phyloP scores from a whole-genome alignment of 2,113 vertebrate species.

The Megaleporinus macrocephalus region DNA sequence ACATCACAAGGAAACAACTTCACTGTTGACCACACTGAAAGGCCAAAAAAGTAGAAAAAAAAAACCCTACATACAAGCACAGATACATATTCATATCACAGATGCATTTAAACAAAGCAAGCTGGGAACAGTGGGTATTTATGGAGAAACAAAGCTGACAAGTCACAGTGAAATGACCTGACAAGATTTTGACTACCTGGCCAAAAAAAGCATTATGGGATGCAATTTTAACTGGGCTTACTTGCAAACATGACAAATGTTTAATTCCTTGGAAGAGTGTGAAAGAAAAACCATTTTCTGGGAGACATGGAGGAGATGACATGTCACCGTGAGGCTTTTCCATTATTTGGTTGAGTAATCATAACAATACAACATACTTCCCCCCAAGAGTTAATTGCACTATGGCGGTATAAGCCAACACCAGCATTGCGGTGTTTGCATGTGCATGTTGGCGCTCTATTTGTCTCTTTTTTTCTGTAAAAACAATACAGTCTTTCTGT shows the following conservation, averaged over 20 bases:
- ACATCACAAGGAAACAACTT: constrained; percentile 49
- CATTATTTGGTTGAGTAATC: constrained; percentile 64
- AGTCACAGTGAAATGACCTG: constrained; percentile 47
- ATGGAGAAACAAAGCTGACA: constrained; percentile 46
- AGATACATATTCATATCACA: constrained; percentile 44
- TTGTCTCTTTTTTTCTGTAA: constrained; percentile 1
- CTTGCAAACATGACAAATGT: constrained; percentile 59
- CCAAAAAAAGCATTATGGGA: constrained; percentile 48
- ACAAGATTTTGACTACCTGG: constrained; percentile 55
- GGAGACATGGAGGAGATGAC: constrained; percentile 55
- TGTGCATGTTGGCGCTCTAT: background rate
- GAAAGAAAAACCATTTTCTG: constrained; percentile 50
- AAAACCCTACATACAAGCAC: constrained; percentile 7
- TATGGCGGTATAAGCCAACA: constrained; percentile 41
- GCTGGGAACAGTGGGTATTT: constrained; percentile 28
- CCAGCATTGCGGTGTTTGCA: constrained; percentile 39
- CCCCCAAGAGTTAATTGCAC: constrained; percentile 57
- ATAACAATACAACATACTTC: constrained; percentile 59
- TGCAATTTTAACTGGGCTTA: constrained; percentile 48
- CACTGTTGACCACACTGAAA: constrained; percentile 53
- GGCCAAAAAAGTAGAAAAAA: constrained; percentile 34
- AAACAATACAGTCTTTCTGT: constrained; percentile 16
- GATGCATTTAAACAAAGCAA: constrained; percentile 43
- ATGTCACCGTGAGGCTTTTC: constrained; percentile 56
- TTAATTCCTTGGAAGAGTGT: constrained; percentile 59